Percentiles rank a stretch among this genome's conserved stretches.
phyloP scores from a whole-genome alignment of 2,113 vertebrate species.

The Meles meles region DNA sequence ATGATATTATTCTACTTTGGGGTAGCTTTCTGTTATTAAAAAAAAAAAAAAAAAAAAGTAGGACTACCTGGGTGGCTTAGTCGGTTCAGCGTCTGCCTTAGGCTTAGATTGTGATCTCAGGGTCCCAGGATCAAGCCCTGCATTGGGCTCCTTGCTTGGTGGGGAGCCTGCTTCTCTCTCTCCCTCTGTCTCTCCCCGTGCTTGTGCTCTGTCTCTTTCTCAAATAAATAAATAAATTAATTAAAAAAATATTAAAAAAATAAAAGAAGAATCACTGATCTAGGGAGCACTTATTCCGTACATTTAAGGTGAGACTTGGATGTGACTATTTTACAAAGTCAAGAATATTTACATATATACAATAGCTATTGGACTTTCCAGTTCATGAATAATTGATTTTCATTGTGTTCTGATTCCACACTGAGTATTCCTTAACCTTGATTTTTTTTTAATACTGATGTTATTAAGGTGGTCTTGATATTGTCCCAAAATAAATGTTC shows the following conservation, averaged over 20 bases:
- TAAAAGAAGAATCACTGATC: neutral
- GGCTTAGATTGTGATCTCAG: neutral
- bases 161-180: neutral
- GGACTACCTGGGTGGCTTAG: neutral
- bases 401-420: neutral
- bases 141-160: neutral
- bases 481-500: neutral
- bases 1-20: neutral
- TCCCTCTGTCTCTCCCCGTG: neutral
- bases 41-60: neutral
- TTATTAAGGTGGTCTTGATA: neutral
- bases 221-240: neutral
- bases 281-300: neutral
- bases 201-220: neutral
- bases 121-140: neutral
- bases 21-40: neutral
- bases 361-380: neutral
- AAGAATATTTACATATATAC: neutral
- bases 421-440: neutral
- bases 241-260: neutral
- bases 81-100: neutral
- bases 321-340: neutral
- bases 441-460: neutral
- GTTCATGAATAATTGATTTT: neutral
- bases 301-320: neutral